Percentiles rank a stretch among this genome's conserved stretches.
Conservation (phyloP, 2,797 vertebrate genomes). For the Epinephelus coioides region DNA sequence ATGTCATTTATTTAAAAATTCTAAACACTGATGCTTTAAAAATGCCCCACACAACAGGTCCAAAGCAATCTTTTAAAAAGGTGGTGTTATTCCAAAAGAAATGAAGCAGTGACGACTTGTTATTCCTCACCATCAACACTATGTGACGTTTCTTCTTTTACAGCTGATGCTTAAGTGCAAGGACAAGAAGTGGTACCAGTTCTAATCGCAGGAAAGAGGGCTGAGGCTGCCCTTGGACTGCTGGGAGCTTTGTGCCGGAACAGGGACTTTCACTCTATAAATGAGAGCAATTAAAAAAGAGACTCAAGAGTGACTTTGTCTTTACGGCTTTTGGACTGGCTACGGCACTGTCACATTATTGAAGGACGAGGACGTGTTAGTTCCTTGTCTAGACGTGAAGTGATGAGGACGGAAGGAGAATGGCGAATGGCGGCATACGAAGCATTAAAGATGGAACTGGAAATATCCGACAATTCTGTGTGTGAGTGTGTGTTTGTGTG, state of each 20-base stretch:
- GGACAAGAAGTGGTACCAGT: slow-evolving; percentile 99
- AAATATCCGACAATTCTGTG: slow-evolving; percentile 36
- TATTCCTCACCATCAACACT: neutral
- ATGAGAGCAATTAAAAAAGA: slow-evolving; percentile 65
- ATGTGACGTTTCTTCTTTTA: slow-evolving; percentile 42
- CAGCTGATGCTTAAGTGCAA: slow-evolving; percentile 99
- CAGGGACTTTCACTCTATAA: slow-evolving; percentile 77
- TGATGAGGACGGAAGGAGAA: slow-evolving; percentile 46
- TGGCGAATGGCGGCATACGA: slow-evolving; percentile 33
- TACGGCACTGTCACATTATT: slow-evolving; percentile 61
- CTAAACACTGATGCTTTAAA: neutral
- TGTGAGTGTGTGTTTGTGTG: slow-evolving; percentile 18
- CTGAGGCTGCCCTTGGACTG: slow-evolving; percentile 45
- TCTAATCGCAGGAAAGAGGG: slow-evolving; percentile 84
- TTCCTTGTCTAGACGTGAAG: slow-evolving; percentile 62
- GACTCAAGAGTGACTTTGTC: slow-evolving; percentile 76
- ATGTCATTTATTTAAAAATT: neutral
- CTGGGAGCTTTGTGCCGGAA: slow-evolving; percentile 61
- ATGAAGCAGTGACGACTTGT: neutral
- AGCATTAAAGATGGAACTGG: slow-evolving; percentile 46
- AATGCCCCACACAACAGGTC: neutral
- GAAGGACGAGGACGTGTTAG: slow-evolving; percentile 59
- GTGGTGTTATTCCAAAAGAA: neutral
- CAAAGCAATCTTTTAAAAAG: neutral
- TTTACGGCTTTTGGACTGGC: slow-evolving; percentile 71